These are phyloP conservation scores for Mustelus asterias DNA, from an alignment of 2,113 vertebrate genomes.

Conservation along the genomic window DNA sequence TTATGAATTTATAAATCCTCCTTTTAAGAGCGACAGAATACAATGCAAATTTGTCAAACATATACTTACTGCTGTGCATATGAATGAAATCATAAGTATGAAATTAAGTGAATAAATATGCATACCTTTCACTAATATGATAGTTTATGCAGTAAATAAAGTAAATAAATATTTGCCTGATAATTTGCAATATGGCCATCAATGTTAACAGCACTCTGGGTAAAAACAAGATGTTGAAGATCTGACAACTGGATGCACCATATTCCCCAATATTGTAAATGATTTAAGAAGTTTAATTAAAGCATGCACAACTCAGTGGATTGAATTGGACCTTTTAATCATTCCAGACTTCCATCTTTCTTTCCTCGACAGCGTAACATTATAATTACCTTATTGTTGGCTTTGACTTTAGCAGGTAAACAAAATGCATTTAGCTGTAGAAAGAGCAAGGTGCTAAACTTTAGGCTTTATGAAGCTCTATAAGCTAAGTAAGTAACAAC, in stretches of 20 bases:
- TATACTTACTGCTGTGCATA: not conserved
- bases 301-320: not conserved
- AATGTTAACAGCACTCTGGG: not conserved
- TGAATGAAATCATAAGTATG: not conserved
- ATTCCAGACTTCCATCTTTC: not conserved
- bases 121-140: not conserved
- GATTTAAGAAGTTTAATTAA: not conserved
- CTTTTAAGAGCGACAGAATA: no score
- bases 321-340: not conserved
- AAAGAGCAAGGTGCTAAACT: not conserved
- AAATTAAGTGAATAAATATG: not conserved
- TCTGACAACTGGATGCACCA: not conserved
- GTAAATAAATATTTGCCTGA: not conserved
- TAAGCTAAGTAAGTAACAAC: not conserved
- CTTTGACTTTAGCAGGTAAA: not conserved
- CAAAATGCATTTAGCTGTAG: not conserved
- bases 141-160: not conserved
- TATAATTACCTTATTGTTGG: not conserved
- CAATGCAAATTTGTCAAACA: no score
- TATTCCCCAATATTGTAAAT: not conserved
- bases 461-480: not conserved
- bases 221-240: not conserved
- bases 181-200: not conserved
- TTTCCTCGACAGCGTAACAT: not conserved
- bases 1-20: no score